Evolutionary conservation across 2,888 invertebrate species (phyloP).

Genomic region (Lasioglossum zephyrum): DNA sequence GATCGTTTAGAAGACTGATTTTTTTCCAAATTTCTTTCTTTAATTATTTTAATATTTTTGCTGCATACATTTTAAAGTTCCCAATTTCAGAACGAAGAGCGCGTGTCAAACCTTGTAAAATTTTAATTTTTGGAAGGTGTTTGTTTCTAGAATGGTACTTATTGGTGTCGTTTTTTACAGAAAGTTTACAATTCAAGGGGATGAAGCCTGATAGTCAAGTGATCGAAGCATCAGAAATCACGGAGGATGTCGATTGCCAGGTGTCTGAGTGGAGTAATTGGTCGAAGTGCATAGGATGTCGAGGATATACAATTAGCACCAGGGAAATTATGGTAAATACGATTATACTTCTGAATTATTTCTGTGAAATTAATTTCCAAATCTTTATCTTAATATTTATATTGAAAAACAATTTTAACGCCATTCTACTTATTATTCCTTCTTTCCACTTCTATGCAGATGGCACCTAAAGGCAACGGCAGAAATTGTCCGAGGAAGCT

Average conservation of each 20-base stretch:
- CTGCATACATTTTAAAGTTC: neutral
- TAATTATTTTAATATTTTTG: neutral
- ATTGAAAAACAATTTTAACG: neutral
- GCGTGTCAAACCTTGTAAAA: neutral
- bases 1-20: neutral
- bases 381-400: neutral
- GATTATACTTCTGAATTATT: neutral
- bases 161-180: slow-evolving; percentile 40
- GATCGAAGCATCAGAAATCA: slow-evolving; percentile 67
- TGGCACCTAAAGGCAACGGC: slow-evolving; percentile 84
- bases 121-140: neutral
- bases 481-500: slow-evolving; percentile 87
- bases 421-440: neutral
- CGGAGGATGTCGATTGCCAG: slow-evolving; percentile 87
- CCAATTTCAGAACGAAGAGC: neutral
- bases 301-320: slow-evolving; percentile 85
- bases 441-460: slow-evolving; percentile 21
- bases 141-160: neutral
- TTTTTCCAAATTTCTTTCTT: neutral
- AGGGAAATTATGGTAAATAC: slow-evolving; percentile 78
- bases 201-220: slow-evolving; percentile 77
- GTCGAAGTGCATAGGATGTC: slow-evolving; percentile 92
- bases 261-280: slow-evolving; percentile 93
- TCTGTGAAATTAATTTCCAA: neutral
- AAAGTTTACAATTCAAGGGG: slow-evolving; percentile 73